phyloP scores from a whole-genome alignment of 2,888 invertebrate genomes.

The Leucoptera coffeella region DNA sequence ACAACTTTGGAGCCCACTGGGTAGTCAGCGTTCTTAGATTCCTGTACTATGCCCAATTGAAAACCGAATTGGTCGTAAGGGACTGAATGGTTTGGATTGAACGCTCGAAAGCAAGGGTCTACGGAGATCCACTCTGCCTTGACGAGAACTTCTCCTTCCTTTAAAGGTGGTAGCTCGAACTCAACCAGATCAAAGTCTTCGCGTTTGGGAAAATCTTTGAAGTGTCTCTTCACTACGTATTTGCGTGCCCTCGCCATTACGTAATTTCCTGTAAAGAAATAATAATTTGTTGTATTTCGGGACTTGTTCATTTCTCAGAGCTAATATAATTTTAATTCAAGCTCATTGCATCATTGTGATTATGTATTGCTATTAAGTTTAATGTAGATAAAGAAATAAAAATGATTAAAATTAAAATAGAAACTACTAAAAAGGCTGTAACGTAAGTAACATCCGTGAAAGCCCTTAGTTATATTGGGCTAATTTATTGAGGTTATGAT shows the following conservation, averaged over 20 bases:
- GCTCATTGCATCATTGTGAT: no score
- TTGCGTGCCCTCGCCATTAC: conserved; percentile 34
- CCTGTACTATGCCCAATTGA: conserved; percentile 22
- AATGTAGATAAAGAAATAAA: no score
- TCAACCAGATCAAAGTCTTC: conserved; percentile 46
- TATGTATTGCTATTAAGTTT: no score
- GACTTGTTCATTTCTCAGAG: no score
- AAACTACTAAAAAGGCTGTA: no score
- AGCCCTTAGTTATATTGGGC: no score
- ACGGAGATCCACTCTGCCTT: conserved; percentile 4
- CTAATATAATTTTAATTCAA: no score
- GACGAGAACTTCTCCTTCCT: conserved; percentile 27
- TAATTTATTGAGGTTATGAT: no score
- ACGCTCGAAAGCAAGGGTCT: conserved; percentile 5
- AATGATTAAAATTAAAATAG: no score
- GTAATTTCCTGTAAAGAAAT: neutral
- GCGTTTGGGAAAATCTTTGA: conserved; percentile 42
- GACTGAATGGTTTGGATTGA: neutral
- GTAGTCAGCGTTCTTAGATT: conserved; percentile 48
- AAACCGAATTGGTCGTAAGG: conserved; percentile 5
- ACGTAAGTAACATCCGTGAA: no score
- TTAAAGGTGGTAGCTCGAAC: conserved; percentile 41
- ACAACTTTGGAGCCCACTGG: conserved; percentile 49
- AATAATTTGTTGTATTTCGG: neutral
- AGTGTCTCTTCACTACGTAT: conserved; percentile 39